Evolutionary conservation across 2,797 vertebrate genomes (phyloP).

Genomic region (Catostomus latipinnis): DNA sequence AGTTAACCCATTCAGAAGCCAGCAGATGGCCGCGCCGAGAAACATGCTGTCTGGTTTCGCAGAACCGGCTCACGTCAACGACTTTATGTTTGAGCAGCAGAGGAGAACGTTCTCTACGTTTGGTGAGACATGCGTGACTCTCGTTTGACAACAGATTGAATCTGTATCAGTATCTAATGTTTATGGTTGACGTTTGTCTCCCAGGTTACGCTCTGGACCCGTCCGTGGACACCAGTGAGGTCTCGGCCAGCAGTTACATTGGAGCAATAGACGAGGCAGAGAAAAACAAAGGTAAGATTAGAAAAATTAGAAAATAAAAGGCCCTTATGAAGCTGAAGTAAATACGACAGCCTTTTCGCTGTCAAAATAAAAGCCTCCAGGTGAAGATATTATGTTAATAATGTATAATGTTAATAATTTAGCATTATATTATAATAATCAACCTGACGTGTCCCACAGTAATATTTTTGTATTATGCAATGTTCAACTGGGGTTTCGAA

Average conservation of each 20-base stretch:
- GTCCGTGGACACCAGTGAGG: slow-evolving; percentile 88
- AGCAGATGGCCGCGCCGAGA: slow-evolving; percentile 97
- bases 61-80: slow-evolving; percentile 95
- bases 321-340: too few relatives aligned
- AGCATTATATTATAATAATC: too few relatives aligned
- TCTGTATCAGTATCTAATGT: neutral
- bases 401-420: too few relatives aligned
- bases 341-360: too few relatives aligned
- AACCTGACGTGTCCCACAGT: too few relatives aligned
- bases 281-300: slow-evolving; percentile 92
- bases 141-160: neutral
- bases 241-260: slow-evolving; percentile 83
- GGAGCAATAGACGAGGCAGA: slow-evolving; percentile 96
- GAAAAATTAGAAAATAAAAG: too few relatives aligned
- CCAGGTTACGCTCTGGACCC: slow-evolving; percentile 98
- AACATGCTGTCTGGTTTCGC: slow-evolving; percentile 98
- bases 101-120: slow-evolving; percentile 95
- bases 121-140: slow-evolving; percentile 75
- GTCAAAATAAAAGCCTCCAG: too few relatives aligned
- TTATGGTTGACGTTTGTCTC: slow-evolving; percentile 24
- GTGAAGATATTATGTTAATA: too few relatives aligned
- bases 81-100: slow-evolving; percentile 99
- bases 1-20: slow-evolving; percentile 90
- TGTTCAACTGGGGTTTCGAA: too few relatives aligned
- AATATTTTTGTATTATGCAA: too few relatives aligned